Evolutionary conservation across 1,140 invertebrate species (phyloP).

Genomic region (Watersipora subatra): DNA sequence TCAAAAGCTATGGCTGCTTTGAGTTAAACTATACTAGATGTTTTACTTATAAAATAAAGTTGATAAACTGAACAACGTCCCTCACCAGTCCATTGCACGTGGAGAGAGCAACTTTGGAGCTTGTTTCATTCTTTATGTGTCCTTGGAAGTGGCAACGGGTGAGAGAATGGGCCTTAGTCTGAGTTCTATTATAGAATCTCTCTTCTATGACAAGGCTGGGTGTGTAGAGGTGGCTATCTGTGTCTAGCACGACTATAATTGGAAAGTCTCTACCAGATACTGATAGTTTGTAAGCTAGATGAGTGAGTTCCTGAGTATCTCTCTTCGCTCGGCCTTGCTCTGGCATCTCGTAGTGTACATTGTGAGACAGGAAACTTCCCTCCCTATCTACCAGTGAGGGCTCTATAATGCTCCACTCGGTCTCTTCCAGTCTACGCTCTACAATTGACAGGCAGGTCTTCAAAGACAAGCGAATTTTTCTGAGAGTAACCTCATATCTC

Average conservation of each 20-base stretch:
- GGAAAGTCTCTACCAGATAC: background rate
- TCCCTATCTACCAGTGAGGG: slow-evolving; percentile 46
- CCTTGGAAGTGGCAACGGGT: slow-evolving; percentile 60
- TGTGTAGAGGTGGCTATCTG: slow-evolving; percentile 53
- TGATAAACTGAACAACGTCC: slow-evolving; percentile 15
- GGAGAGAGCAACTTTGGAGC: slow-evolving; percentile 58
- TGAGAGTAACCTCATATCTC: no score
- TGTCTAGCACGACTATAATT: slow-evolving; percentile 26
- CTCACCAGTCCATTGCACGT: slow-evolving; percentile 70
- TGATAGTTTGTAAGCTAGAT: background rate
- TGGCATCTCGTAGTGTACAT: slow-evolving; percentile 31
- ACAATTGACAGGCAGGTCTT: no score
- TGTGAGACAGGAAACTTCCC: slow-evolving; percentile 46
- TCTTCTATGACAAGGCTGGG: slow-evolving; percentile 58
- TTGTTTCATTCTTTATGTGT: slow-evolving; percentile 50
- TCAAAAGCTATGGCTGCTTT: background rate
- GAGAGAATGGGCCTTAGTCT: slow-evolving; percentile 15
- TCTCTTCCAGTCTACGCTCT: background rate
- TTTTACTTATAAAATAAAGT: background rate
- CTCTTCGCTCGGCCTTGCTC: slow-evolving; percentile 10
- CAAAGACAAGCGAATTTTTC: no score
- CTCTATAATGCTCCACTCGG: slow-evolving; percentile 44
- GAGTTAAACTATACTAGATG: background rate
- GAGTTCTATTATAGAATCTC: slow-evolving; percentile 34
- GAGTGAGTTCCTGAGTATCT: slow-evolving; percentile 13